phyloP scores from a whole-genome alignment of 2,888 invertebrate genomes.

The Cylindroiulus punctatus region DNA sequence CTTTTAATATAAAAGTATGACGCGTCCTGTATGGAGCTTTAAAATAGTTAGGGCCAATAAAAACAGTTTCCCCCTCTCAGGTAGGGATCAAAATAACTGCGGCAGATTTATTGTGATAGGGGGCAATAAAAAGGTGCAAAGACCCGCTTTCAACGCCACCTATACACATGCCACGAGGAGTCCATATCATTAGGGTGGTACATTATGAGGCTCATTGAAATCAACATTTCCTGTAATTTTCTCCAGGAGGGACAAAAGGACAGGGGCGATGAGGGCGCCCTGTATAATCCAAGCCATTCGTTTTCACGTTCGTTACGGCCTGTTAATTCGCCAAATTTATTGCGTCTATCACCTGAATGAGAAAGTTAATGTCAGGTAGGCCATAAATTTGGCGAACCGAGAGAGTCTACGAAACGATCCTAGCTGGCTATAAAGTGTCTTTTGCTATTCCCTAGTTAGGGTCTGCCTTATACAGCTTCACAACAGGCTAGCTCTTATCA shows the following conservation, averaged over 20 bases:
- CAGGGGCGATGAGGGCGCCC: not conserved
- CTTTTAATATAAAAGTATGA: conserved; percentile 31
- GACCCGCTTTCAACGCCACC: conserved; percentile 23
- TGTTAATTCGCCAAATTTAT: conserved; percentile 34
- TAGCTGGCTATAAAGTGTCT: conserved; percentile 16
- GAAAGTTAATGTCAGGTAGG: conserved; percentile 42
- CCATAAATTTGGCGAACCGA: conserved; percentile 17
- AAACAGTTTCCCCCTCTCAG: conserved; percentile 10
- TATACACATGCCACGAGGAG: not conserved
- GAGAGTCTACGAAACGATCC: conserved; percentile 6
- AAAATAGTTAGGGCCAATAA: conserved; percentile 25
- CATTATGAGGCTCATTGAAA: not conserved
- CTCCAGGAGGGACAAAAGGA: not conserved
- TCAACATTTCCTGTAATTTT: not conserved
- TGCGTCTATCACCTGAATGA: conserved; percentile 38
- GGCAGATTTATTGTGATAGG: conserved; percentile 24
- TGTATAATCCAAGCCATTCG: conserved; percentile 15
- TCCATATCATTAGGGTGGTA: not conserved
- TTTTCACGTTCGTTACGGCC: conserved; percentile 31
- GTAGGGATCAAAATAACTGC: conserved; percentile 21
- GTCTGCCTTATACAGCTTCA: not conserved
- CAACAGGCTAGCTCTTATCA: not conserved
- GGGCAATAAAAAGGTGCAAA: conserved; percentile 25
- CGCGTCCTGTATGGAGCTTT: not conserved
- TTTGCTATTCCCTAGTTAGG: conserved; percentile 20